Evolutionary conservation across 1,140 invertebrate genomes (phyloP).

Genomic region (Brachionus plicatilis): DNA sequence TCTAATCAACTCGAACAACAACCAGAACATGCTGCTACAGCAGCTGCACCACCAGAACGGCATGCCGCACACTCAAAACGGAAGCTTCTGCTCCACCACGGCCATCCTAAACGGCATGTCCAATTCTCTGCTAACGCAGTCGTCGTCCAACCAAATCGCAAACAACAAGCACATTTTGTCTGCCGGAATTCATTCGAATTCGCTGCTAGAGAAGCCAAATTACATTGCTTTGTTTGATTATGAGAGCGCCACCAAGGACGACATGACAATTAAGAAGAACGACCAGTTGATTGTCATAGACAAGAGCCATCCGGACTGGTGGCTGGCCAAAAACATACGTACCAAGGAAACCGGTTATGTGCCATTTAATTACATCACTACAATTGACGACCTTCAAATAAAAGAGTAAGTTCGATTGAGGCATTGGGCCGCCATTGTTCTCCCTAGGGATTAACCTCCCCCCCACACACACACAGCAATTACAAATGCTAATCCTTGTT

Average conservation of each 20-base stretch:
- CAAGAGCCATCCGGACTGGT: constrained; percentile 18
- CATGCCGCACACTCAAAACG: not conserved
- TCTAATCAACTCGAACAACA: not conserved
- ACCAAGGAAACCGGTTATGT: constrained; percentile 40
- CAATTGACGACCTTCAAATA: constrained; percentile 34
- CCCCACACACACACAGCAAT: not conserved
- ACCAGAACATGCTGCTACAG: not conserved
- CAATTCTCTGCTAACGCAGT: not conserved
- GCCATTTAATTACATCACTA: constrained; percentile 37
- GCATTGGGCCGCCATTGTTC: not conserved
- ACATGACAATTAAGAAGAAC: constrained; percentile 38
- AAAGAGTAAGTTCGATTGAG: constrained; percentile 5
- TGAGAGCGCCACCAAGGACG: constrained; percentile 35
- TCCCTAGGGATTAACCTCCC: not conserved
- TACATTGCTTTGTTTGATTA: constrained; percentile 40
- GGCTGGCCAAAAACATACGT: constrained; percentile 38
- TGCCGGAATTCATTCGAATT: not conserved
- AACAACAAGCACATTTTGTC: not conserved
- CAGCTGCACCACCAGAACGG: constrained; percentile 18
- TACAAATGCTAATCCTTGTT: constrained; percentile 21
- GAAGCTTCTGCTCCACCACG: constrained; percentile 4
- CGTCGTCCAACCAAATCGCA: not conserved
- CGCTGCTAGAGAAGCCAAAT: not conserved
- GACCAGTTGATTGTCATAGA: constrained; percentile 20
- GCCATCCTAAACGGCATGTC: constrained; percentile 27